phyloP scores from a whole-genome alignment of 2,888 invertebrate genomes.

The Lissocephala sabroskyi region DNA sequence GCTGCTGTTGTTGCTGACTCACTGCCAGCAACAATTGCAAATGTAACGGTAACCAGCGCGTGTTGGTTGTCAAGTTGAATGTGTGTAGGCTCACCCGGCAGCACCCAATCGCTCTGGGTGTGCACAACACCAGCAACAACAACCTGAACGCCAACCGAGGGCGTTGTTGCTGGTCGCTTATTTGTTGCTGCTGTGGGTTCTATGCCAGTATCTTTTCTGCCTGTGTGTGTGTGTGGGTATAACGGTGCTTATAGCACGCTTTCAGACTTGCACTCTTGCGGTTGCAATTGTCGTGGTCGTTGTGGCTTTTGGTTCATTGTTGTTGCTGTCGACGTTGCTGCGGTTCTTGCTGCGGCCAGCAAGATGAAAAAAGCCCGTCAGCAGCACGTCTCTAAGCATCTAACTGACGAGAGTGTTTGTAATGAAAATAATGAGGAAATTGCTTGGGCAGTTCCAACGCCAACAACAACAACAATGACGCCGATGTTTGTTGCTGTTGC shows the following conservation, averaged over 20 bases:
- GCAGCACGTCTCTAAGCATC: background rate
- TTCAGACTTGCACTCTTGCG: slow-evolving; percentile 10
- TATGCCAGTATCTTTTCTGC: too few species aligned
- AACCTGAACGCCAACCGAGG: too few species aligned
- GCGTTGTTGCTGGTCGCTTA: too few species aligned
- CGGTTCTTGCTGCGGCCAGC: background rate
- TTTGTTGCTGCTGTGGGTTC: slow-evolving; percentile 3
- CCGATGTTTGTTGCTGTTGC: background rate
- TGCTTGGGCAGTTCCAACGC: too few species aligned
- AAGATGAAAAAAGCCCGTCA: too few species aligned
- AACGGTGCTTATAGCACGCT: slow-evolving; percentile 25
- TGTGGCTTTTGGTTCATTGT: background rate
- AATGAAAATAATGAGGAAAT: slow-evolving; percentile 4
- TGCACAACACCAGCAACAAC: too few species aligned
- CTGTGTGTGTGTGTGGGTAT: background rate
- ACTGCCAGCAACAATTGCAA: background rate
- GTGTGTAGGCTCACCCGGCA: slow-evolving; percentile 1
- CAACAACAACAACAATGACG: too few species aligned
- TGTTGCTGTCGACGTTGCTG: slow-evolving; percentile 4
- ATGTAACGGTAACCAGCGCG: background rate
- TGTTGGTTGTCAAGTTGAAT: background rate
- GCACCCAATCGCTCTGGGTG: too few species aligned
- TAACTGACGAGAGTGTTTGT: background rate
- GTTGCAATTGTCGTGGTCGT: background rate
- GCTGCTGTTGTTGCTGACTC: too few species aligned